A percentile compares a stretch with the other conserved stretches of the same genome.
These are phyloP conservation scores for Trinectes maculatus DNA, from an alignment of 2,113 vertebrate genomes.

Conservation along the genomic window DNA sequence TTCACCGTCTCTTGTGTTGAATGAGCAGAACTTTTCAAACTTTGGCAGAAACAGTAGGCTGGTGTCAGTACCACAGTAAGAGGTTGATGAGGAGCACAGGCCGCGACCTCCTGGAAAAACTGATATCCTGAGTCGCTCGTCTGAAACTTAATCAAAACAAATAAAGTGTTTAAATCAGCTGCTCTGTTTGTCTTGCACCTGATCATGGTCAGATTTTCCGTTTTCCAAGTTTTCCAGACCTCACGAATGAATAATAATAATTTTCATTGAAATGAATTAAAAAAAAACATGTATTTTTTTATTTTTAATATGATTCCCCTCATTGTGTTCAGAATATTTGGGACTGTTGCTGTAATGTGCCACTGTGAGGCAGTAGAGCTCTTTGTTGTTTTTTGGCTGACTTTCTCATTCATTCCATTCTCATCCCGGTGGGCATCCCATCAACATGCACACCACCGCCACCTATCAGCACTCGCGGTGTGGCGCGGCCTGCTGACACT, in stretches of 20 bases:
- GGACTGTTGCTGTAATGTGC: slow-evolving; percentile 17
- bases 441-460: slow-evolving; percentile 30
- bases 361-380: slow-evolving; percentile 60
- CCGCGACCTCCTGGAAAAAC: too few relatives aligned
- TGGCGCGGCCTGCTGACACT: slow-evolving; percentile 17
- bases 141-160: too few relatives aligned
- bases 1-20: too few relatives aligned
- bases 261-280: too few relatives aligned
- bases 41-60: too few relatives aligned
- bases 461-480: slow-evolving; percentile 12
- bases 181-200: neutral
- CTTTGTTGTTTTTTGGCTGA: slow-evolving; percentile 21
- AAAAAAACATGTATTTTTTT: neutral
- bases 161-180: too few relatives aligned
- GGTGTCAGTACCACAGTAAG: too few relatives aligned
- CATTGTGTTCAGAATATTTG: neutral
- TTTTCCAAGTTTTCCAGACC: neutral
- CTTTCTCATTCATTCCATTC: slow-evolving; percentile 17
- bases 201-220: too few relatives aligned
- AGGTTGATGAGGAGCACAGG: too few relatives aligned
- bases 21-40: too few relatives aligned
- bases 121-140: too few relatives aligned
- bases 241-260: too few relatives aligned
- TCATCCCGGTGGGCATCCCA: slow-evolving; percentile 16
- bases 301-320: neutral